A percentile compares a stretch with the other conserved stretches of the same genome.
Conservation (phyloP, 2,113 vertebrate species). For the Solea solea region DNA sequence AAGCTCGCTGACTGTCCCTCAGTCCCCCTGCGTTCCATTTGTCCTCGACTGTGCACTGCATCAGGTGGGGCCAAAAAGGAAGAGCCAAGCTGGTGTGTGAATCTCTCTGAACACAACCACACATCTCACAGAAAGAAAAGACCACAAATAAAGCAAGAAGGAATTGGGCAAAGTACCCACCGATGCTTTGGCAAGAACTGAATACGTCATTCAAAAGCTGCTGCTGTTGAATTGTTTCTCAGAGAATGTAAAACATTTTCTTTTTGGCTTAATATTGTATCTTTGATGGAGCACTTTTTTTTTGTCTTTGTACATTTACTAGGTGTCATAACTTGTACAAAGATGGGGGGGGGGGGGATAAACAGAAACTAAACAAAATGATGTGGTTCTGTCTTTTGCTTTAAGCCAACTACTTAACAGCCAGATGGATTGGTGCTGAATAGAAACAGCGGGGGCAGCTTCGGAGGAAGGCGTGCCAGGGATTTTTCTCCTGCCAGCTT, state of each 20-base stretch:
- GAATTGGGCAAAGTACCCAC: slow-evolving; percentile 15
- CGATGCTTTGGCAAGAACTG: slow-evolving; percentile 3
- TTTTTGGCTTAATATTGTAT: background rate
- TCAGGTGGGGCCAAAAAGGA: slow-evolving; percentile 60
- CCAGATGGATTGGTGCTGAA: slow-evolving; percentile 74
- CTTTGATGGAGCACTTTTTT: background rate
- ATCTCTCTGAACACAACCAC: slow-evolving; percentile 28
- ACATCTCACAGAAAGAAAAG: slow-evolving; percentile 21
- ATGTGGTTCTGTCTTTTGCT: slow-evolving; percentile 58
- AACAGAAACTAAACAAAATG: slow-evolving; percentile 49
- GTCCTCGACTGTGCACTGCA: slow-evolving; percentile 41
- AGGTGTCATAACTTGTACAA: slow-evolving; percentile 26
- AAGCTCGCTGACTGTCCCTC: slow-evolving; percentile 56
- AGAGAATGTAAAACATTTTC: slow-evolving; percentile 8
- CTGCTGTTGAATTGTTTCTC: slow-evolving; percentile 13
- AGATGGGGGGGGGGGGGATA: background rate
- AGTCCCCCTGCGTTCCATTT: slow-evolving; percentile 60
- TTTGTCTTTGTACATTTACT: slow-evolving; percentile 5
- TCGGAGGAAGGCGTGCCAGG: slow-evolving; percentile 65
- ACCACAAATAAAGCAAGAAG: slow-evolving; percentile 21
- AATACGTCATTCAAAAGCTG: slow-evolving; percentile 20
- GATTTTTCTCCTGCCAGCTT: slow-evolving; percentile 76
- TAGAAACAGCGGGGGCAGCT: slow-evolving; percentile 75
- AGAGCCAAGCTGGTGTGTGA: slow-evolving; percentile 52
- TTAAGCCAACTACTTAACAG: slow-evolving; percentile 71